Evolutionary conservation across 1,140 invertebrate species (phyloP).

Genomic region (Cyclargus thomasi): DNA sequence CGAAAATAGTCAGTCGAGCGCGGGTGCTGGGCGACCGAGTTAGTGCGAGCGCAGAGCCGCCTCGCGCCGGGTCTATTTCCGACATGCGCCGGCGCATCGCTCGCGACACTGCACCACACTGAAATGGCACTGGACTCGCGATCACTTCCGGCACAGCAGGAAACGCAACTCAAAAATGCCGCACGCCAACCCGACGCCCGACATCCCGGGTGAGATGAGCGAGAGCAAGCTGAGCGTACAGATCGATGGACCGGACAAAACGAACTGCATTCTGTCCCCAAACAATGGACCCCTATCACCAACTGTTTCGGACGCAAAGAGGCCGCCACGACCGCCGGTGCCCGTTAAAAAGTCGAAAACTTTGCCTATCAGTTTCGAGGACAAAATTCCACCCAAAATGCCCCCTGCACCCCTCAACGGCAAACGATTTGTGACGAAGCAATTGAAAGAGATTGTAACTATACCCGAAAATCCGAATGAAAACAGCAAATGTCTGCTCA

Average conservation of each 20-base stretch:
- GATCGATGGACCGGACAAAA: conserved; percentile 50
- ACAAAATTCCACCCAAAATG: conserved; percentile 50
- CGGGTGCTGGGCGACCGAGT: conserved; percentile 65
- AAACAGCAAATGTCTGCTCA: conserved; percentile 46
- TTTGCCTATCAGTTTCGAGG: conserved; percentile 63
- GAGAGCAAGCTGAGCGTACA: conserved; percentile 45
- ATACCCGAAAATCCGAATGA: conserved; percentile 47
- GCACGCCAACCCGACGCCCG: conserved; percentile 34
- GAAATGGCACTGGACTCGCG: conserved; percentile 67
- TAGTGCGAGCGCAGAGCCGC: conserved; percentile 61
- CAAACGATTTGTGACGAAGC: conserved; percentile 64
- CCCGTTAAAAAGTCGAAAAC: conserved; percentile 70
- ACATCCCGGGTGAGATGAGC: conserved; percentile 31
- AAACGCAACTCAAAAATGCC: conserved; percentile 56
- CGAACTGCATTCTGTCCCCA: conserved; percentile 41
- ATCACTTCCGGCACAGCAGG: conserved; percentile 57
- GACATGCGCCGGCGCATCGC: conserved; percentile 62
- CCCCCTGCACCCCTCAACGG: conserved; percentile 46
- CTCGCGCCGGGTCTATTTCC: conserved; percentile 69
- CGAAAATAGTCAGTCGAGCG: conserved; percentile 64
- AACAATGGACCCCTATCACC: conserved; percentile 55
- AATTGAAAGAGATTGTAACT: conserved; percentile 65
- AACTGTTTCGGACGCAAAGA: conserved; percentile 51
- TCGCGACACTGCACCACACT: conserved; percentile 52
- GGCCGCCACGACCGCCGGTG: conserved; percentile 58